Conservation (phyloP, 2,888 invertebrate species). For the Psylliodes chrysocephalus region DNA sequence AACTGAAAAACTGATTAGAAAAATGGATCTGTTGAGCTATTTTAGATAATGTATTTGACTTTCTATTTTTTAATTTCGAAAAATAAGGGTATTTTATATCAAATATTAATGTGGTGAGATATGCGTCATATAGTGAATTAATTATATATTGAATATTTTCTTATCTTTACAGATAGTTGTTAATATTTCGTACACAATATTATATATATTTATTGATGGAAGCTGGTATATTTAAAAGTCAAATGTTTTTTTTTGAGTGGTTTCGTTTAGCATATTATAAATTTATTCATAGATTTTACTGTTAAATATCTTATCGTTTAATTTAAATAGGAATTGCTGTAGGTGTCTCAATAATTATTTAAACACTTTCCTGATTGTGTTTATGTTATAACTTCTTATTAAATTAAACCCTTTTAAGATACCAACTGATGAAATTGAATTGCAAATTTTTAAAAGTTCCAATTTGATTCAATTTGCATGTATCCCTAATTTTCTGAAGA, state of each 20-base stretch:
- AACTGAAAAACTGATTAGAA: no score
- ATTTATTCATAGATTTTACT: conserved; percentile 12
- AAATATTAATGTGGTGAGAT: not conserved
- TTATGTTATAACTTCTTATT: conserved; percentile 5
- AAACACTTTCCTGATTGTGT: conserved; percentile 1
- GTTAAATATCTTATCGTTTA: conserved; percentile 10
- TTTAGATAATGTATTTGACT: no score
- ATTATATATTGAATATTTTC: not conserved
- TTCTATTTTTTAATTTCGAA: no score
- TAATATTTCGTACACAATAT: not conserved
- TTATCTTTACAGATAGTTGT: not conserved
- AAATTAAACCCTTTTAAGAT: conserved; percentile 1
- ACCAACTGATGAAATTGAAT: not conserved
- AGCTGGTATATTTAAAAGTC: not conserved
- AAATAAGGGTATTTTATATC: no score
- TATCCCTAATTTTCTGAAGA: no score
- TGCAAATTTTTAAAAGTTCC: not conserved
- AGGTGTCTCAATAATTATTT: not conserved
- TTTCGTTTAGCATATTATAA: not conserved
- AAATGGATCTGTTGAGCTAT: no score
- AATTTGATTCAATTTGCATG: conserved; percentile 4
- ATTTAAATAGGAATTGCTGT: not conserved
- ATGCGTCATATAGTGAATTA: not conserved
- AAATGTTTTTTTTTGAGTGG: not conserved
- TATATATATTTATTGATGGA: not conserved